Evolutionary conservation across 2,797 vertebrate species (phyloP).

Genomic region (Oreochromis mossambicus): DNA sequence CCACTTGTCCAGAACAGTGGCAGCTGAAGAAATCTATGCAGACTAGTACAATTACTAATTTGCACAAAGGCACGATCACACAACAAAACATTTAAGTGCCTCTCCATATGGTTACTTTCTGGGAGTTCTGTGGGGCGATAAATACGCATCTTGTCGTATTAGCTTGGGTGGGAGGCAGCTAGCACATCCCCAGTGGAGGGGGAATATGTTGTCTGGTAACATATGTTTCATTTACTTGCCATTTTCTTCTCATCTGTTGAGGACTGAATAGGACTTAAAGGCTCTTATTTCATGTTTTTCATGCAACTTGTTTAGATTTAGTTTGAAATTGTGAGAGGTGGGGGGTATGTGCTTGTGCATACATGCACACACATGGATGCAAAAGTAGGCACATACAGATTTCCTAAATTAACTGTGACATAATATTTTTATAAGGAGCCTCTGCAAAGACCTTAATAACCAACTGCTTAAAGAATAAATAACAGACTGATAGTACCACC

Average conservation of each 20-base stretch:
- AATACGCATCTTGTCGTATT: neutral
- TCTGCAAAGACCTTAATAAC: neutral
- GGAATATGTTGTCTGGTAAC: neutral
- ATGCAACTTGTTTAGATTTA: neutral
- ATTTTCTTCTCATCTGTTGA: neutral
- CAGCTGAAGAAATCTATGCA: neutral
- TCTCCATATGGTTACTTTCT: neutral
- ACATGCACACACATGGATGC: neutral
- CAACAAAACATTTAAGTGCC: neutral
- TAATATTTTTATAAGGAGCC: neutral
- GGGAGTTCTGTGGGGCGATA: neutral
- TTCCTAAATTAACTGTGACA: neutral
- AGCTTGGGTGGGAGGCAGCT: neutral
- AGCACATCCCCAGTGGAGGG: neutral
- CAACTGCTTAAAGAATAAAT: neutral
- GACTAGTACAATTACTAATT: neutral
- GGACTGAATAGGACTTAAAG: neutral
- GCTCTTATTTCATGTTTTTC: neutral
- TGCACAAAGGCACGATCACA: neutral
- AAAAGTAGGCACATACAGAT: neutral
- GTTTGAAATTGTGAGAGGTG: neutral
- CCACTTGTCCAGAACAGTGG: neutral
- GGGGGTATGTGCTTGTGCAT: neutral
- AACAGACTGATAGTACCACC: neutral
- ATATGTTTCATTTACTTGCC: neutral